These are phyloP conservation scores for Pocillopora grandis DNA, from an alignment of 92 coral and sea anemone genomes.

Conservation along the genomic window DNA sequence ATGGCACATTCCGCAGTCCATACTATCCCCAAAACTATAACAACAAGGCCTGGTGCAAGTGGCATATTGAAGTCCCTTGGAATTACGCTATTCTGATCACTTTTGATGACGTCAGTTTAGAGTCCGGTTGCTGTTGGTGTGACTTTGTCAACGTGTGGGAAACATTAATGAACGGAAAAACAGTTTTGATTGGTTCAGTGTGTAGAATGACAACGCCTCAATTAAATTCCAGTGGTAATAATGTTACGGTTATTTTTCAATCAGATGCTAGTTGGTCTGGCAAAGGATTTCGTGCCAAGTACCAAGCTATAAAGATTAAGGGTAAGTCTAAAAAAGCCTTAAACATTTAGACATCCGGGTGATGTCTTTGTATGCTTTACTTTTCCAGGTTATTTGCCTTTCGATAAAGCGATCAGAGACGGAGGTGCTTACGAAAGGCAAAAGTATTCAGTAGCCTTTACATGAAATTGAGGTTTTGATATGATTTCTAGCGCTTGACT, in stretches of 20 bases:
- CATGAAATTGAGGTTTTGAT: too few relatives aligned
- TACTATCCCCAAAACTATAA: slow-evolving; percentile 49
- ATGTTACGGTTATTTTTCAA: slow-evolving; percentile 34
- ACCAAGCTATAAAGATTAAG: slow-evolving; percentile 13
- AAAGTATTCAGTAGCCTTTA: too few relatives aligned
- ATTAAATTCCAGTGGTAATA: slow-evolving; percentile 29
- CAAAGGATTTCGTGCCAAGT: slow-evolving; percentile 47
- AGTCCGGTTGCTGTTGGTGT: slow-evolving; percentile 28
- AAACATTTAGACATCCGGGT: too few relatives aligned
- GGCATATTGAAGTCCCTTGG: slow-evolving; percentile 55
- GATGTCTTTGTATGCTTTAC: too few relatives aligned
- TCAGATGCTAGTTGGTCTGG: slow-evolving; percentile 16
- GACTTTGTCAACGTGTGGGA: slow-evolving; percentile 55
- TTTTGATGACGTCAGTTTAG: slow-evolving; percentile 33
- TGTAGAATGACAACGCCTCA: slow-evolving; percentile 24
- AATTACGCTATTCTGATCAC: slow-evolving; percentile 43
- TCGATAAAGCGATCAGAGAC: too few relatives aligned
- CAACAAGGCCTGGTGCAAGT: slow-evolving; percentile 43
- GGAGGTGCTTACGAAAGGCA: too few relatives aligned
- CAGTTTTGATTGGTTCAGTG: not conserved
- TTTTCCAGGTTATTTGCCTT: too few relatives aligned
- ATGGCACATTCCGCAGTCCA: slow-evolving; percentile 54
- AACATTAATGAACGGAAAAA: slow-evolving; percentile 4
- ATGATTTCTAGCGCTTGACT: too few relatives aligned
- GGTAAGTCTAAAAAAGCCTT: slow-evolving; percentile 12